Evolutionary conservation across 23 tunicate species (phyloP).

Genomic region (Phallusia fumigata): DNA sequence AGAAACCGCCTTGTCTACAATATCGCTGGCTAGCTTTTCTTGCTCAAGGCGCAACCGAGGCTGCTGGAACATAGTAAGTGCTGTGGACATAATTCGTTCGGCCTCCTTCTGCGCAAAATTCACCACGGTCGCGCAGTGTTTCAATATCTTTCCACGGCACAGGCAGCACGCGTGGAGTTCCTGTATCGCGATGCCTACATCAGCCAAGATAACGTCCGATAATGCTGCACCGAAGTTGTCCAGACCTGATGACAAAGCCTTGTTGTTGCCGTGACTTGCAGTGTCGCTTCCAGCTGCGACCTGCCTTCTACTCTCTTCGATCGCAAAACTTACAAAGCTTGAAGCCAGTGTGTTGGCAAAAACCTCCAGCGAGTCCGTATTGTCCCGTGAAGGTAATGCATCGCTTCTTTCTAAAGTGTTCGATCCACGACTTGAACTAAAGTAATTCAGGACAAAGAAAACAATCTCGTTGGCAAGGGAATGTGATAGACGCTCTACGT

Average conservation of each 20-base stretch:
- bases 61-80: background rate
- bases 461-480: background rate
- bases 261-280: background rate
- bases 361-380: background rate
- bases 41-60: background rate
- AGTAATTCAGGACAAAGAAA: background rate
- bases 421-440: background rate
- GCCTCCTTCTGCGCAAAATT: background rate
- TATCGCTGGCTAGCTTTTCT: background rate
- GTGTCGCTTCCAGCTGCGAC: background rate
- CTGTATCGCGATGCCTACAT: background rate
- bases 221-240: background rate
- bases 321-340: background rate
- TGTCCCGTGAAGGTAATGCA: background rate
- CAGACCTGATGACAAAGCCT: background rate
- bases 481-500: background rate
- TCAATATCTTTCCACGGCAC: background rate
- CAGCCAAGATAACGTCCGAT: background rate
- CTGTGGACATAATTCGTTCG: background rate
- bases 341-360: background rate
- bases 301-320: background rate
- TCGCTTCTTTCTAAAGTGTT: background rate
- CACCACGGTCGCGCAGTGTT: background rate
- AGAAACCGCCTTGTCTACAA: background rate
- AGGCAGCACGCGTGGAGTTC: background rate